phyloP scores from a whole-genome alignment of 2,113 vertebrate genomes.

The Puma concolor region DNA sequence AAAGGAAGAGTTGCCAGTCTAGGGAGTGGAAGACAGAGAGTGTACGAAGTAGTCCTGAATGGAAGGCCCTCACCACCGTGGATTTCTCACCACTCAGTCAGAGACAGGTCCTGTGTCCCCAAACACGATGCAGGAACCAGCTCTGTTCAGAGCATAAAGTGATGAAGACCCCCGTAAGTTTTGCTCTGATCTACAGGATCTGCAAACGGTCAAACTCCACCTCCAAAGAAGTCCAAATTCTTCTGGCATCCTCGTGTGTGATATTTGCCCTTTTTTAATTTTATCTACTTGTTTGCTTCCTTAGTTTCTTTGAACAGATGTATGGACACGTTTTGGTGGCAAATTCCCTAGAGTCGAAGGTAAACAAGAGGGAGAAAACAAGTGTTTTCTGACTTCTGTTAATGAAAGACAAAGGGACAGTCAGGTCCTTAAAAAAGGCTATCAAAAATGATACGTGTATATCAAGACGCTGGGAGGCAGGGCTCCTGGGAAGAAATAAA shows the following conservation, averaged over 20 bases:
- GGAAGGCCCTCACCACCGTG: neutral
- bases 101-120: neutral
- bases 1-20: neutral
- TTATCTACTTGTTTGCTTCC: neutral
- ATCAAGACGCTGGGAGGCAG: neutral
- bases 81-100: accelerated
- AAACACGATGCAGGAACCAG: neutral
- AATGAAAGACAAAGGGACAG: neutral
- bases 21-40: neutral
- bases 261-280: neutral
- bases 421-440: neutral
- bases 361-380: neutral
- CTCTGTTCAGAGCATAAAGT: neutral
- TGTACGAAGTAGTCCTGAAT: neutral
- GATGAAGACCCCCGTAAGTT: neutral
- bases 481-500: constrained; percentile 42
- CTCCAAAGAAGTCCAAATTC: neutral
- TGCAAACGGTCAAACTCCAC: neutral
- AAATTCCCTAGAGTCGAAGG: neutral
- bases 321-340: neutral
- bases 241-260: neutral
- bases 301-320: neutral
- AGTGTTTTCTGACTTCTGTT: neutral
- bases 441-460: constrained; percentile 3
- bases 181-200: neutral